These are phyloP conservation scores for Zhengitettix transpicula DNA, from an alignment of 2,888 invertebrate genomes.

Conservation along the genomic window DNA sequence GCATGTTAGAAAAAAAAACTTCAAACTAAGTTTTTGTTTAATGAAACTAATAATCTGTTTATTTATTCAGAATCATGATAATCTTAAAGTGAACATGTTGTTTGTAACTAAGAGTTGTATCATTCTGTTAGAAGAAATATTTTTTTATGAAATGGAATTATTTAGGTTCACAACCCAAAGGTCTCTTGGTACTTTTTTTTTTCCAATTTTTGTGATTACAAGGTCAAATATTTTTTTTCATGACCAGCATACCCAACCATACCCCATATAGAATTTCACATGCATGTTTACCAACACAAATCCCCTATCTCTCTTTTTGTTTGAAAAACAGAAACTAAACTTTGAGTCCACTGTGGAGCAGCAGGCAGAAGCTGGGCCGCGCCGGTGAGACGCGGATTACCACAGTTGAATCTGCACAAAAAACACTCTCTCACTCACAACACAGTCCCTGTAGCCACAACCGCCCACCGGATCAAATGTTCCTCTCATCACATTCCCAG, in stretches of 20 bases:
- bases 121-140: too few species aligned
- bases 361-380: not conserved
- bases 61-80: too few species aligned
- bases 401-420: not conserved
- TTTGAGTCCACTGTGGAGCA: constrained; percentile 1
- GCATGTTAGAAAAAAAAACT: not conserved
- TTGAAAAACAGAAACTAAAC: constrained; percentile 6
- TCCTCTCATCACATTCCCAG: not conserved
- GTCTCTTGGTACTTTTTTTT: too few species aligned
- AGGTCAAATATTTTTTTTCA: too few species aligned
- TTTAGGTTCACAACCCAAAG: too few species aligned
- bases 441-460: not conserved
- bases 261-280: not conserved
- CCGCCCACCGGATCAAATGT: not conserved
- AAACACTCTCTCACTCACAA: not conserved
- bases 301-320: constrained; percentile 4
- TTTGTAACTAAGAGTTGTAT: too few species aligned
- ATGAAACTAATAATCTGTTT: too few species aligned
- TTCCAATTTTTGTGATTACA: too few species aligned
- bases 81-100: too few species aligned
- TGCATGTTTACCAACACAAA: constrained; percentile 2
- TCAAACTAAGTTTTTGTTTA: not conserved
- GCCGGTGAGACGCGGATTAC: not conserved
- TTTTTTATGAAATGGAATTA: too few species aligned
- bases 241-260: not conserved